Evolutionary conservation across 1,140 invertebrate species (phyloP).

Genomic region (Lasioglossum baleicum): DNA sequence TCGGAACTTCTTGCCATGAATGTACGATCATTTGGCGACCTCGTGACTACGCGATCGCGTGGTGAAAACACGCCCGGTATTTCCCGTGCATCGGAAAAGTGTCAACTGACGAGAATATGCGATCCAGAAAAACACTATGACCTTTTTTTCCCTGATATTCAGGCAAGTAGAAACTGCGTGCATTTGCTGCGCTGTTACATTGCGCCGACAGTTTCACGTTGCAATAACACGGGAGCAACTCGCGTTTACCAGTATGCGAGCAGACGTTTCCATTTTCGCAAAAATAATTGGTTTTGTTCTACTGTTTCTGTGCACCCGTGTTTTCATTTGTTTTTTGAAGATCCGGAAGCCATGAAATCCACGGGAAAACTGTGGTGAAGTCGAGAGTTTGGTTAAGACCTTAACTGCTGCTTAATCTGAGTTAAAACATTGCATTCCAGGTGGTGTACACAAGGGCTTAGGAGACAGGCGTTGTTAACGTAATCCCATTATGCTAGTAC

Average conservation of each 20-base stretch:
- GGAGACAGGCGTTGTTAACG: background rate
- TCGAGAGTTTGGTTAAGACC: background rate
- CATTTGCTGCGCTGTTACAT: background rate
- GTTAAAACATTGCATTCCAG: background rate
- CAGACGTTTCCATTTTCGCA: background rate
- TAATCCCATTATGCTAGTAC: too few species aligned
- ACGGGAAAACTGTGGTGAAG: background rate
- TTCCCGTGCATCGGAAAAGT: background rate
- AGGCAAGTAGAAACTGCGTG: background rate
- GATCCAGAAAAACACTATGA: background rate
- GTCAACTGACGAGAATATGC: background rate
- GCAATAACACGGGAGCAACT: slow-evolving; percentile 18
- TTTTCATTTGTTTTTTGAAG: background rate
- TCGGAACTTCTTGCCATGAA: background rate
- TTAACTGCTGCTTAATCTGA: background rate
- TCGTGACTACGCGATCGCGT: background rate
- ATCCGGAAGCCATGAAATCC: background rate
- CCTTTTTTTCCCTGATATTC: background rate
- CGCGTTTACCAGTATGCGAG: background rate
- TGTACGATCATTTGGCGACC: too few species aligned
- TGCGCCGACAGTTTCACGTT: background rate
- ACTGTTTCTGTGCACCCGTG: background rate
- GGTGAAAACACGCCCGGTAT: background rate
- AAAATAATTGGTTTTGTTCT: background rate
- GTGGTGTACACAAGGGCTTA: background rate